These are phyloP conservation scores for Hemicrepidius hirtus DNA, from an alignment of 2,888 invertebrate species.

Conservation along the genomic window DNA sequence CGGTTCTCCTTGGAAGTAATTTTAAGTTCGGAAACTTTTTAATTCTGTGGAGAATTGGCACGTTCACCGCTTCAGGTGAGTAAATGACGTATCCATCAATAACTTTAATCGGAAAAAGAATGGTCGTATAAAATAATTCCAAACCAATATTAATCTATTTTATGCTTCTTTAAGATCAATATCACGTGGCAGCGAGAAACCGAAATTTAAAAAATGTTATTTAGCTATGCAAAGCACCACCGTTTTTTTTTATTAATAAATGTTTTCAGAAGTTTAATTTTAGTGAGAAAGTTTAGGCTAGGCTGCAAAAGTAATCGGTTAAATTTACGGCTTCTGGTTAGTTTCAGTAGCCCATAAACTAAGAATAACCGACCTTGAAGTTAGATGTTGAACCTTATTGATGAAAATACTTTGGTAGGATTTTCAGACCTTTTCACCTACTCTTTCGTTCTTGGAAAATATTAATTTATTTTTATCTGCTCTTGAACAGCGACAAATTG, in stretches of 20 bases:
- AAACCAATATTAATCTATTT: neutral
- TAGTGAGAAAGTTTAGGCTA: conserved; percentile 1
- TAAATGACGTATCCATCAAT: conserved; percentile 4
- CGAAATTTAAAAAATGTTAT: neutral
- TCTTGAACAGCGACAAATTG: too few relatives aligned
- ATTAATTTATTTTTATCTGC: too few relatives aligned
- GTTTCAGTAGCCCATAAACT: conserved; percentile 14
- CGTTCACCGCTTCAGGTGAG: neutral
- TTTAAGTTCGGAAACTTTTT: conserved; percentile 16
- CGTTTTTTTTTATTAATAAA: neutral
- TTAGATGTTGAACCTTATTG: conserved; percentile 2
- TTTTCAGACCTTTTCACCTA: neutral
- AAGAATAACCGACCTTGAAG: conserved; percentile 21
- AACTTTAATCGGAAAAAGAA: neutral
- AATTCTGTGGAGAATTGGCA: conserved; percentile 15
- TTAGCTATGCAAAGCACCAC: neutral
- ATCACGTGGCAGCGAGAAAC: too few relatives aligned
- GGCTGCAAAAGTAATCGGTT: neutral
- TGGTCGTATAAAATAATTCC: too few relatives aligned
- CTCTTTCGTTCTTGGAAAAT: too few relatives aligned
- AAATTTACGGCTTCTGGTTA: conserved; percentile 5
- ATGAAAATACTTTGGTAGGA: neutral
- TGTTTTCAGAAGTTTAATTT: neutral
- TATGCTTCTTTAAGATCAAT: too few relatives aligned
- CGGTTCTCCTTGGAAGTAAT: conserved; percentile 10